These are phyloP conservation scores for Salarias fasciatus DNA, from an alignment of 2,797 vertebrate species.

Conservation along the genomic window DNA sequence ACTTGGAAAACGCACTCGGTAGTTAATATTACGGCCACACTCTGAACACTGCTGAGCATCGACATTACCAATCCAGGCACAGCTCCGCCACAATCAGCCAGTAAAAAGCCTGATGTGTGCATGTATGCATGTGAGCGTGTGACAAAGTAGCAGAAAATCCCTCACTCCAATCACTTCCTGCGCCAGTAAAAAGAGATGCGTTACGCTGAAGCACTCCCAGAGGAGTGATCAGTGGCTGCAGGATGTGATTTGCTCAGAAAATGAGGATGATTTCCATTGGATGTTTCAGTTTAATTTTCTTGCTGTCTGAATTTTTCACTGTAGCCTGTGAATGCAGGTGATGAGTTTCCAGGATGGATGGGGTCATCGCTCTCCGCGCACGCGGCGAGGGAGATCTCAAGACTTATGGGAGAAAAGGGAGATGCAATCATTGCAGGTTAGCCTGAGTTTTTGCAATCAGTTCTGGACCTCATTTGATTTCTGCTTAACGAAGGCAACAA, in stretches of 20 bases:
- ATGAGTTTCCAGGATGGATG: constrained; percentile 54
- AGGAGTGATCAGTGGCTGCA: constrained; percentile 58
- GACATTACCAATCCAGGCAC: constrained; percentile 22
- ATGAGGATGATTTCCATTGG: constrained; percentile 52
- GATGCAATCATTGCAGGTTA: constrained; percentile 17
- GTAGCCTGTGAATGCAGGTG: constrained; percentile 13
- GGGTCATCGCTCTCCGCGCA: constrained; percentile 11
- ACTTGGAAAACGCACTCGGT: constrained; percentile 16
- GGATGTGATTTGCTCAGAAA: constrained; percentile 57
- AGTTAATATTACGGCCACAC: constrained; percentile 46
- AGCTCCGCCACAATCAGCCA: constrained; percentile 19
- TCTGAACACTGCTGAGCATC: constrained; percentile 23
- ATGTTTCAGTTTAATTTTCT: constrained; percentile 64
- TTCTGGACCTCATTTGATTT: constrained; percentile 2
- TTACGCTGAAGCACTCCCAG: constrained; percentile 53
- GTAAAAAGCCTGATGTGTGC: constrained; percentile 11
- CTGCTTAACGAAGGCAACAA: constrained; percentile 18
- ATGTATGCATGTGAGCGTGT: background rate
- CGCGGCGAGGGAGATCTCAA: background rate
- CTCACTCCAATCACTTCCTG: constrained; percentile 47
- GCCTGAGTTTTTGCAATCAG: background rate
- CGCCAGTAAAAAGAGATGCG: constrained; percentile 41
- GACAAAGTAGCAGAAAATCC: background rate
- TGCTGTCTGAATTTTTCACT: constrained; percentile 43
- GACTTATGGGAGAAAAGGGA: constrained; percentile 2